Percentiles rank a stretch among this genome's conserved stretches.
phyloP scores from a whole-genome alignment of 2,113 vertebrate species.

The Antigone vipio region DNA sequence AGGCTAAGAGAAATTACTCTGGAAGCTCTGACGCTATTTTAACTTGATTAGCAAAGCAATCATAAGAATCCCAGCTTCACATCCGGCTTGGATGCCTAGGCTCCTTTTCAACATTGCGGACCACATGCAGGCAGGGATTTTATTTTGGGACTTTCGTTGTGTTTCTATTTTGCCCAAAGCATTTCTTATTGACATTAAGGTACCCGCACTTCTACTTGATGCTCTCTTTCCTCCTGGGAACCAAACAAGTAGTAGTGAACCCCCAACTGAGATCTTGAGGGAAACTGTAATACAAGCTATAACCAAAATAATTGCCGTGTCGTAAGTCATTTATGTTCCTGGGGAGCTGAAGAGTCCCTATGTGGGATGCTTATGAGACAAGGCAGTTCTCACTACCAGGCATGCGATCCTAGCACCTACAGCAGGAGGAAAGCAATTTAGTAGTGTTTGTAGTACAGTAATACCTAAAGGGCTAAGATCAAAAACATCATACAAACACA shows the following conservation, averaged over 20 bases:
- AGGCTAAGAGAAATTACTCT: not conserved
- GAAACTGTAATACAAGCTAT: not conserved
- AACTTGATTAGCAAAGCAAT: not conserved
- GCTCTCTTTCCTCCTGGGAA: not conserved
- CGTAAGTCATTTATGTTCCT: not conserved
- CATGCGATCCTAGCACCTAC: not conserved
- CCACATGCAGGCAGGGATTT: not conserved
- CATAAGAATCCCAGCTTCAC: not conserved
- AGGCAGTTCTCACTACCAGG: not conserved
- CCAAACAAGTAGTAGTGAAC: not conserved
- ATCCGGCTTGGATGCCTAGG: not conserved
- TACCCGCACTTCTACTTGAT: not conserved
- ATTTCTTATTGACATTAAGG: not conserved
- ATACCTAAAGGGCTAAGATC: not conserved
- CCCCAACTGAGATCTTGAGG: not conserved
- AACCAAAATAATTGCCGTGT: not conserved
- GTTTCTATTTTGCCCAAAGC: not conserved
- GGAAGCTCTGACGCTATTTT: not conserved
- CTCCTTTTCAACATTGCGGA: not conserved
- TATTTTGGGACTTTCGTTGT: not conserved
- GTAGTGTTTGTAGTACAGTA: not conserved
- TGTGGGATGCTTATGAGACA: not conserved
- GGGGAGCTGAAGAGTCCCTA: not conserved
- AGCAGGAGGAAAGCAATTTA: not conserved
- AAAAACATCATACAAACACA: not conserved